phyloP scores from a whole-genome alignment of 1,140 invertebrate species.

The Coelopa frigida region DNA sequence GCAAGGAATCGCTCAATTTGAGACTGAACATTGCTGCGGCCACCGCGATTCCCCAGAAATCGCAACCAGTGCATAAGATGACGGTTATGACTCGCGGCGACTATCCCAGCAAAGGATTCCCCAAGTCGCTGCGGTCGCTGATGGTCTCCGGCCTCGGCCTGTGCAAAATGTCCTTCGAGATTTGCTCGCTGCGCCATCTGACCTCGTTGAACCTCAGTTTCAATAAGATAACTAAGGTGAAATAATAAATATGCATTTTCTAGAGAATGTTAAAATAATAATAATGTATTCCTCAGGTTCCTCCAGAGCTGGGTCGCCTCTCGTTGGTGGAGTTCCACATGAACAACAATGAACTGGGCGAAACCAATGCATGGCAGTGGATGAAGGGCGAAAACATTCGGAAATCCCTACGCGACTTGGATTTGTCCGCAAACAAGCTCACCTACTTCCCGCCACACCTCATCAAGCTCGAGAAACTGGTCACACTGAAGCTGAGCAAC shows the following conservation, averaged over 20 bases:
- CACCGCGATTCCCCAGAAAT: slow-evolving; percentile 44
- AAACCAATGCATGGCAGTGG: slow-evolving; percentile 57
- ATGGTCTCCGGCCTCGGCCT: slow-evolving; percentile 52
- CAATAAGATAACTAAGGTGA: slow-evolving; percentile 61
- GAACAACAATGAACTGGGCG: slow-evolving; percentile 61
- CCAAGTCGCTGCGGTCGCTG: slow-evolving; percentile 44
- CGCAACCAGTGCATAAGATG: slow-evolving; percentile 50
- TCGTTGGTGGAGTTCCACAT: slow-evolving; percentile 63
- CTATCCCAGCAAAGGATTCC: slow-evolving; percentile 63
- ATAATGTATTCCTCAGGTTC: slow-evolving; percentile 53
- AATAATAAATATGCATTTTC: background rate
- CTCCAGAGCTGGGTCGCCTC: slow-evolving; percentile 60
- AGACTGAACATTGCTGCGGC: slow-evolving; percentile 48
- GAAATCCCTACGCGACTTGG: slow-evolving; percentile 25
- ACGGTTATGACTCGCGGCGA: slow-evolving; percentile 54
- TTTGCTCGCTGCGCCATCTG: slow-evolving; percentile 57
- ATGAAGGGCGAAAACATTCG: slow-evolving; percentile 48
- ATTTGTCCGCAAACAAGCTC: slow-evolving; percentile 33
- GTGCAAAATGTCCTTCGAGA: slow-evolving; percentile 59
- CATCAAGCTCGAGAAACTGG: slow-evolving; percentile 48
- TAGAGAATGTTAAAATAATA: slow-evolving; percentile 1
- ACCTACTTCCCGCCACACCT: slow-evolving; percentile 29
- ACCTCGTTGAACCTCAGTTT: slow-evolving; percentile 65
- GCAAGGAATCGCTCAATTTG: slow-evolving; percentile 51
- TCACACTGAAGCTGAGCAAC: slow-evolving; percentile 54